A percentile compares a stretch with the other conserved stretches of the same genome.
Conservation (phyloP, 2,797 vertebrate species). For the Danio kyathit region DNA sequence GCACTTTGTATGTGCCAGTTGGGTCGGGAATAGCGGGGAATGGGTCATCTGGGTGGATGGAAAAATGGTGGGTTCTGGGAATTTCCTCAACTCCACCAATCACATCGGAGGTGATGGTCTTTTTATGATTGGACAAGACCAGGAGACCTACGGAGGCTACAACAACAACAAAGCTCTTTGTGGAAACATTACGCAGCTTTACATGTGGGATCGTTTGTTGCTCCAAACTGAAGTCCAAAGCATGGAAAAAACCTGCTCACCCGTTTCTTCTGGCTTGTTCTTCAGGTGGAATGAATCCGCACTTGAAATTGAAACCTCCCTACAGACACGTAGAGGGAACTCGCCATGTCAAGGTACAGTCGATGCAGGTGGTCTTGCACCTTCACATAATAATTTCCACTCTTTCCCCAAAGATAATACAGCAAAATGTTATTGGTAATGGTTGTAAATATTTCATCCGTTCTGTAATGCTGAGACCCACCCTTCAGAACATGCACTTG, state of each 20-base stretch:
- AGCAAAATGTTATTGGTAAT: slow-evolving; percentile 68
- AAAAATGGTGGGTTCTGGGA: slow-evolving; percentile 48
- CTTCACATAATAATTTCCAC: slow-evolving; percentile 49
- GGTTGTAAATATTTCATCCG: slow-evolving; percentile 78
- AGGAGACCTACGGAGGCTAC: slow-evolving; percentile 72
- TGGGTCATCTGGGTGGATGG: slow-evolving; percentile 75
- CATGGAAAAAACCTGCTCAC: slow-evolving; percentile 78
- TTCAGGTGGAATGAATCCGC: slow-evolving; percentile 74
- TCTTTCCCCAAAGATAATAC: slow-evolving; percentile 39
- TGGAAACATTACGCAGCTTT: slow-evolving; percentile 78
- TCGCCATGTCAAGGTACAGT: slow-evolving; percentile 77
- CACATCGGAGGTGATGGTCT: slow-evolving; percentile 67
- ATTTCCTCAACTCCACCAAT: slow-evolving; percentile 60
- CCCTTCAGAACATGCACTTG: slow-evolving; percentile 77
- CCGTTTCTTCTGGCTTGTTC: slow-evolving; percentile 73
- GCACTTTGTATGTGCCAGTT: slow-evolving; percentile 77
- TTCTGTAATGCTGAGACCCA: slow-evolving; percentile 78
- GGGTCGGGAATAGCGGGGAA: slow-evolving; percentile 69
- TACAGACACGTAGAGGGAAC: slow-evolving; percentile 62
- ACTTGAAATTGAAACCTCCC: slow-evolving; percentile 73
- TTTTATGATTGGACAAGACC: slow-evolving; percentile 79
- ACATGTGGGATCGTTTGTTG: slow-evolving; percentile 80
- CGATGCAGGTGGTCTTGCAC: background rate
- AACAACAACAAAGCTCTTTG: slow-evolving; percentile 74
- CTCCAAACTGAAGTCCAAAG: slow-evolving; percentile 70